A percentile compares a stretch with the other conserved stretches of the same genome.
Conservation (phyloP, 2,888 invertebrate species). For the Nysson spinosus region DNA sequence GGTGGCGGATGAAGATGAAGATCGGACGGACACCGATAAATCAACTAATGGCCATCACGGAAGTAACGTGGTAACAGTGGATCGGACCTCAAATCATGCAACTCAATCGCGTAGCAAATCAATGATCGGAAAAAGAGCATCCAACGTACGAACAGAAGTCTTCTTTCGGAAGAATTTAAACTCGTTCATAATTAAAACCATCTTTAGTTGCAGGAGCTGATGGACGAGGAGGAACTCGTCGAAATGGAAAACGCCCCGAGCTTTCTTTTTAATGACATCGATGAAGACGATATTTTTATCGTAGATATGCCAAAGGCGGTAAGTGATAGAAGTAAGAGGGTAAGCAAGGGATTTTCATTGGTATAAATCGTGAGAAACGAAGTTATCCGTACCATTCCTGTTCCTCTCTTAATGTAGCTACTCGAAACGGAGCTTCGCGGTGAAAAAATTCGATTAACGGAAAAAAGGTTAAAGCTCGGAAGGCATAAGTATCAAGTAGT, state of each 20-base stretch:
- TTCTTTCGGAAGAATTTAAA: background rate
- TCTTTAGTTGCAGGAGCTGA: slow-evolving; percentile 52
- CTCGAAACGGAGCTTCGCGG: slow-evolving; percentile 30
- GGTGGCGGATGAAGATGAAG: background rate
- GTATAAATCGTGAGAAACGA: too few species aligned
- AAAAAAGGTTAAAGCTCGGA: slow-evolving; percentile 48
- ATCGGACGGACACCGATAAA: too few species aligned
- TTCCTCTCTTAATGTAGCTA: too few species aligned
- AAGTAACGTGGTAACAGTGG: too few species aligned
- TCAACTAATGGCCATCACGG: too few species aligned
- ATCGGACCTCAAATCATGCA: too few species aligned
- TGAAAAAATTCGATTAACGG: slow-evolving; percentile 42
- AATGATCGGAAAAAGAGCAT: background rate
- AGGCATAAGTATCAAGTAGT: slow-evolving; percentile 39
- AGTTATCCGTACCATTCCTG: too few species aligned
- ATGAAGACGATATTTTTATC: slow-evolving; percentile 58
- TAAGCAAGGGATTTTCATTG: too few species aligned
- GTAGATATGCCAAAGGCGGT: slow-evolving; percentile 60
- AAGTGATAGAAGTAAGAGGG: slow-evolving; percentile 7
- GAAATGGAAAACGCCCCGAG: slow-evolving; percentile 10
- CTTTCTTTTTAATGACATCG: slow-evolving; percentile 37
- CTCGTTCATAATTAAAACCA: background rate
- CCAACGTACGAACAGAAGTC: slow-evolving; percentile 19
- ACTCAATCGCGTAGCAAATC: too few species aligned
- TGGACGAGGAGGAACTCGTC: slow-evolving; percentile 41